Base-by-base conservation (phyloP, 2,113 vertebrate genomes). In the Noctilio leporinus region DNA sequence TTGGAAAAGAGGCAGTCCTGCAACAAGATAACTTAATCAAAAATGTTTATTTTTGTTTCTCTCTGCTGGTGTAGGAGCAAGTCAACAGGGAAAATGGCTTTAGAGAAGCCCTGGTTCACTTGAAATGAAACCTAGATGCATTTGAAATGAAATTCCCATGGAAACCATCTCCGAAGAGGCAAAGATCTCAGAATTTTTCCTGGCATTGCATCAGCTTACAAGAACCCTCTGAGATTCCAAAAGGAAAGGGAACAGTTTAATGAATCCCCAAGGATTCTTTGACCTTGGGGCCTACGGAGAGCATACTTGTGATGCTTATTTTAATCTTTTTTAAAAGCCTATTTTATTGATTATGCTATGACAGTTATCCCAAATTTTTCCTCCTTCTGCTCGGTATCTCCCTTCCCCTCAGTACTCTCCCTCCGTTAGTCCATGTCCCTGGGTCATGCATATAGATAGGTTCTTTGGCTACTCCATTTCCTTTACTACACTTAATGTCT, bases 91-190 rank as follows among this genome's bases (percentile, higher is more conserved):
- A 85, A 93, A 88, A 93, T n/a, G 45, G 93, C 53, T 77, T 89
- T 43, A 28, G 35, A 95, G 51, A 69, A 70, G 20, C 7, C 33
- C 22, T 35, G 20, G 17, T 77, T 94, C 67, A 72, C 76, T 95
- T 93, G 94, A 96, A 95, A 94, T 94, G 88, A 91, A 94, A 93
- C 7, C 33, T 40, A 72, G 20, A 76, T 77, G 49, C 51, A 93
- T 40, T 88, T 72, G 16, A 95, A 96, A 91, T 86, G 62, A 91
- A 91, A 57, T 95, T 97, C n/a, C 86, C 92, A 89, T 87, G 57
- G 95, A 94, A 91, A 96, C 92, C 17, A 40, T 81, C 67, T 59
- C 64, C 86, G 65, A 93, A 88, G 65, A 81, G 59, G 73, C 43
- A 65, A 86, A 86, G 77, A 49, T 53, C 82, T 70, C 35, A 69